phyloP scores from a whole-genome alignment of 2,797 vertebrate genomes.

The Benthosema pterotum region DNA sequence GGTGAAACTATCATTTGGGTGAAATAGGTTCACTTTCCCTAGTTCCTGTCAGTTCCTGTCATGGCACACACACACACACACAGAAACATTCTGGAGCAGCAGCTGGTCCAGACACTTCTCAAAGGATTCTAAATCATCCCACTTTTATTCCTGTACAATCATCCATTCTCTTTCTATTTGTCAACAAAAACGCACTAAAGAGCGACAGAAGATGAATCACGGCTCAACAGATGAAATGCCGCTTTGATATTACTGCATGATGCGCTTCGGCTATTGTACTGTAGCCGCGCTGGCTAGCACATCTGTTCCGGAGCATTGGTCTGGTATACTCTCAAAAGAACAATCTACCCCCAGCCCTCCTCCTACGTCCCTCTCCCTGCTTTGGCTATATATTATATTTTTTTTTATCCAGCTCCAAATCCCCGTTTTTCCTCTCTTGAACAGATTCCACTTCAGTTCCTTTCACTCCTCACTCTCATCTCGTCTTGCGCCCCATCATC shows the following conservation, averaged over 20 bases:
- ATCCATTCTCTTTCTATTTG: conserved; percentile 44
- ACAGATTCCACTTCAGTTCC: conserved; percentile 9
- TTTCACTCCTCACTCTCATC: conserved; percentile 43
- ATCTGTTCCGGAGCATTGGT: conserved; percentile 42
- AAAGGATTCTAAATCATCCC: conserved; percentile 46
- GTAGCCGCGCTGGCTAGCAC: conserved; percentile 48
- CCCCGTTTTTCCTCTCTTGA: conserved; percentile 40
- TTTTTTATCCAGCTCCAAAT: conserved; percentile 40
- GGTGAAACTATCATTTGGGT: no score
- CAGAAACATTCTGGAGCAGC: not conserved
- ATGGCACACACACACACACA: no score
- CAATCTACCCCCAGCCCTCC: conserved; percentile 29
- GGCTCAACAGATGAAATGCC: conserved; percentile 44
- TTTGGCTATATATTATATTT: conserved; percentile 21
- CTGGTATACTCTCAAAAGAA: conserved; percentile 28
- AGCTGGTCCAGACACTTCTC: conserved; percentile 6
- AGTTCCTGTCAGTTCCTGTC: no score
- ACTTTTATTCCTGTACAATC: conserved; percentile 41
- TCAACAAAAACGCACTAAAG: conserved; percentile 28
- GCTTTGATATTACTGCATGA: conserved; percentile 59
- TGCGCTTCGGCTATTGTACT: conserved; percentile 37
- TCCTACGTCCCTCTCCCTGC: conserved; percentile 17
- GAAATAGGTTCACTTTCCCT: no score
- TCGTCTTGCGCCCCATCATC: conserved; percentile 41
- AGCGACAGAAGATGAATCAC: conserved; percentile 33